A percentile compares a stretch with the other conserved stretches of the same genome.
Evolutionary conservation across 2,888 invertebrate species (phyloP).

Genomic region (Tachina fera): DNA sequence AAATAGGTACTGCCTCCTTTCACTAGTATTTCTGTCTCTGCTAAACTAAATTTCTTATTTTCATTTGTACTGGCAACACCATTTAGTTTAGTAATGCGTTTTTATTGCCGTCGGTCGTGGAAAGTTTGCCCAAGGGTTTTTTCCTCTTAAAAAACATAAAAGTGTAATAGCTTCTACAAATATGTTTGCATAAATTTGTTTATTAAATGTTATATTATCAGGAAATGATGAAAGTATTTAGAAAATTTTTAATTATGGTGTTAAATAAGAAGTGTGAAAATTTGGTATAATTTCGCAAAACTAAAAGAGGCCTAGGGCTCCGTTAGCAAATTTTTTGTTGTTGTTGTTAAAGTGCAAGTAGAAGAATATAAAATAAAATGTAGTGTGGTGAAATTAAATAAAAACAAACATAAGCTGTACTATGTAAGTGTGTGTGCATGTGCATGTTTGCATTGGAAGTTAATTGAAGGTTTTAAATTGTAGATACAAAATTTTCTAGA

Average conservation of each 20-base stretch:
- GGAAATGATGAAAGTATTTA: background rate
- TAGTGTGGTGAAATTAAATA: background rate
- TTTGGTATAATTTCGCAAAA: background rate
- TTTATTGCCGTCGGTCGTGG: background rate
- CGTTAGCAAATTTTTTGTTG: background rate
- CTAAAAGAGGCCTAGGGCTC: constrained; percentile 13
- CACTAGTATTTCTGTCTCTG: background rate
- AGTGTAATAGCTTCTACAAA: background rate
- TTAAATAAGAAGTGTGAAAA: constrained; percentile 4
- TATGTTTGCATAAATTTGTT: constrained; percentile 23
- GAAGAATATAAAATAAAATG: background rate
- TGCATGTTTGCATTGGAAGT: too few relatives aligned
- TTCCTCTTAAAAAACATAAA: background rate
- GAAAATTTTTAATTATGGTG: background rate
- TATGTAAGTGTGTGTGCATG: background rate
- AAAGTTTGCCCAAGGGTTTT: background rate
- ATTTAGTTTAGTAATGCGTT: background rate
- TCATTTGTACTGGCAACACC: background rate
- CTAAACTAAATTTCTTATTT: background rate
- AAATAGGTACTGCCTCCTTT: background rate
- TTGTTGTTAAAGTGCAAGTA: background rate
- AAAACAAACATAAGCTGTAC: background rate
- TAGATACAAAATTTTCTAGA: too few relatives aligned
- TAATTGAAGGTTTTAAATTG: too few relatives aligned
- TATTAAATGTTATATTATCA: background rate